phyloP scores from a whole-genome alignment of 2,888 invertebrate species.

The Ephialtes manifestator region DNA sequence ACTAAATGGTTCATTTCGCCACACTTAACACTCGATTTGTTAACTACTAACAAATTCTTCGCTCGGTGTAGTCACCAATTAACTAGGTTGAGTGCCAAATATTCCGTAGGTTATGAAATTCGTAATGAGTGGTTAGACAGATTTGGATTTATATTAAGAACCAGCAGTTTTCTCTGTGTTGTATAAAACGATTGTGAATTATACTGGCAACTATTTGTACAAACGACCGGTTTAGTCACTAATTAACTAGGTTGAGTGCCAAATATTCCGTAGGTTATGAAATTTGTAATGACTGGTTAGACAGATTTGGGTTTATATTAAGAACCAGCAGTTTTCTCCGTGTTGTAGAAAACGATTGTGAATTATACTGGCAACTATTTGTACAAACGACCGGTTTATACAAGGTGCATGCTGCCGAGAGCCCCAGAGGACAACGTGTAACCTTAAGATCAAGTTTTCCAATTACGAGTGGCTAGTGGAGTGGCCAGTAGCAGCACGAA shows the following conservation, averaged over 20 bases:
- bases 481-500: not conserved
- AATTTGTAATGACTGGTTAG: not conserved
- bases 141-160: not conserved
- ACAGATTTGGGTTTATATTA: not conserved
- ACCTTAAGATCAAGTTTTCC: conserved; percentile 66
- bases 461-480: conserved; percentile 62
- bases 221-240: not conserved
- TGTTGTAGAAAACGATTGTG: not conserved
- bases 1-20: too few species aligned
- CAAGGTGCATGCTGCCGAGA: not conserved
- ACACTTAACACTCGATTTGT: too few species aligned
- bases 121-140: too few species aligned
- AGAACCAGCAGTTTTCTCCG: not conserved
- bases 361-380: not conserved
- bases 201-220: not conserved
- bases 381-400: not conserved
- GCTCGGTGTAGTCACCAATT: not conserved
- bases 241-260: not conserved
- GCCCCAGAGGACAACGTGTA: not conserved
- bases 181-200: not conserved
- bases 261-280: not conserved
- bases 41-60: too few species aligned
- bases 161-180: not conserved
- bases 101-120: not conserved
- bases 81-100: not conserved